Conservation (phyloP, 2,797 vertebrate species). For the Alectoris magna region DNA sequence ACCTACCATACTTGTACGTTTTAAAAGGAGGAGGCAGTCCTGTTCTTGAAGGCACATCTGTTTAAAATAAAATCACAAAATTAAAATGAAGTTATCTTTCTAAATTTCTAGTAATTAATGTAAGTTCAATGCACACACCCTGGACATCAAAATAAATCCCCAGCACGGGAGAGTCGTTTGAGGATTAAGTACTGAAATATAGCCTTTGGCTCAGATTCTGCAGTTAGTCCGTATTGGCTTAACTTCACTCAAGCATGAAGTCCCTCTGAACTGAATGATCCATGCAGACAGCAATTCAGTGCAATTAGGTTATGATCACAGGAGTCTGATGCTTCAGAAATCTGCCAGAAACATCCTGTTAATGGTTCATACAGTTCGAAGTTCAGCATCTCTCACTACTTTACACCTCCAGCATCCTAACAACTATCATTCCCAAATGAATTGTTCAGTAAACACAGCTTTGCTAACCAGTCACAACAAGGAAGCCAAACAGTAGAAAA, state of each 20-base stretch:
- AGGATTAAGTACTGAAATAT: background rate
- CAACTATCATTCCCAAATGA: background rate
- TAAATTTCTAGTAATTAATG: background rate
- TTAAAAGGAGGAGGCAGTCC: constrained; percentile 90
- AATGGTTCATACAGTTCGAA: background rate
- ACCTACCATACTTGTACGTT: constrained; percentile 91
- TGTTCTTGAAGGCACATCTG: constrained; percentile 85
- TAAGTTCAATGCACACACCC: background rate
- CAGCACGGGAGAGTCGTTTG: background rate
- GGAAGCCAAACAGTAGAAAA: background rate
- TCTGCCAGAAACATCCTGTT: background rate
- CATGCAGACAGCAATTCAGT: background rate
- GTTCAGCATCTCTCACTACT: background rate
- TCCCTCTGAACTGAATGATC: background rate
- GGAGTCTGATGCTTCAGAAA: background rate
- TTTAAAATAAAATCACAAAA: constrained; percentile 38
- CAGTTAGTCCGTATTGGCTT: background rate
- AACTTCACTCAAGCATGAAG: background rate
- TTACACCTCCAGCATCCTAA: background rate
- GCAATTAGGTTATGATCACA: background rate
- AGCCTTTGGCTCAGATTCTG: background rate
- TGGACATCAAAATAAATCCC: background rate
- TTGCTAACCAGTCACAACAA: background rate
- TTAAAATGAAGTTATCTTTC: background rate
- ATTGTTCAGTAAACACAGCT: background rate